Conservation (phyloP, 2,113 vertebrate genomes). For the rabbit (Oryctolagus cuniculus) region DNA sequence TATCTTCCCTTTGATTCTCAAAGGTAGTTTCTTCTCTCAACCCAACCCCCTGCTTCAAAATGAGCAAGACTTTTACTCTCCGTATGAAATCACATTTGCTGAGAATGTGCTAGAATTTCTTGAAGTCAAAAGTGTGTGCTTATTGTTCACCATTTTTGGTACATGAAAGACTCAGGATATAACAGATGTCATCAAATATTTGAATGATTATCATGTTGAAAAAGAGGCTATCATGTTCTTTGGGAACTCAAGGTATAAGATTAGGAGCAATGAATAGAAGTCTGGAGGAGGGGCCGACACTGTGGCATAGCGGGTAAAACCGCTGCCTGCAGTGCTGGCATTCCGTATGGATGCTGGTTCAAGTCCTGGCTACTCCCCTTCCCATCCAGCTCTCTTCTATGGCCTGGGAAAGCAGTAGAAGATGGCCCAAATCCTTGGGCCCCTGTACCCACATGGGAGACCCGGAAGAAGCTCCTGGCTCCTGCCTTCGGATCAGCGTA, state of each 20-base stretch:
- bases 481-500: too few relatives aligned
- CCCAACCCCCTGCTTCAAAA: background rate
- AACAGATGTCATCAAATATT: background rate
- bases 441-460: too few relatives aligned
- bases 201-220: background rate
- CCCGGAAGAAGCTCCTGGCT: too few relatives aligned
- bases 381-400: too few relatives aligned
- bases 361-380: too few relatives aligned
- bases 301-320: too few relatives aligned
- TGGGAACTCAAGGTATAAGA: background rate
- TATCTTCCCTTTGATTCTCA: constrained; percentile 25
- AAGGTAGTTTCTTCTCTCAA: background rate
- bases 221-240: background rate
- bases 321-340: too few relatives aligned
- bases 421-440: too few relatives aligned
- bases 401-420: too few relatives aligned
- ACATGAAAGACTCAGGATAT: background rate
- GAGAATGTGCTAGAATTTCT: constrained; percentile 16
- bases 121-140: background rate
- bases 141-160: constrained; percentile 32
- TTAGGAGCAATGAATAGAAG: background rate
- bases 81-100: constrained; percentile 36
- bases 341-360: too few relatives aligned
- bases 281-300: background rate
- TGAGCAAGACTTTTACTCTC: background rate